Conservation (phyloP, 1,140 invertebrate species). For the Caenorhabditis tropicalis region DNA sequence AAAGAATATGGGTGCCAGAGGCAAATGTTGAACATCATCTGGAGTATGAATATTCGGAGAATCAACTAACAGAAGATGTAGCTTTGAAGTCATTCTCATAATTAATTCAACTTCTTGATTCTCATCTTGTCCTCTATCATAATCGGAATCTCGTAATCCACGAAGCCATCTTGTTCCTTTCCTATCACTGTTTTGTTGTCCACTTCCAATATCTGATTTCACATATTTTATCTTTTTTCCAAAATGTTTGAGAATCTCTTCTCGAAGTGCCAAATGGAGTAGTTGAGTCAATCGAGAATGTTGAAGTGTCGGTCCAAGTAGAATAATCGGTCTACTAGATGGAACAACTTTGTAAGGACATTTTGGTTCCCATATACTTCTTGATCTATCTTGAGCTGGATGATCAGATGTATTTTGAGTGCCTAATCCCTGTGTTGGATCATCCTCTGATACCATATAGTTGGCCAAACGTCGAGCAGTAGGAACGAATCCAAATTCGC, state of each 20-base stretch:
- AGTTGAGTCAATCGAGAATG: slow-evolving; percentile 98
- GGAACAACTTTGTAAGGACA: slow-evolving; percentile 97
- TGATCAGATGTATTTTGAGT: background rate
- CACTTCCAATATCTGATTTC: slow-evolving; percentile 46
- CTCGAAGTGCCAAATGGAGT: slow-evolving; percentile 90
- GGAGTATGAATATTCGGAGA: slow-evolving; percentile 36
- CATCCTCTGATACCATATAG: slow-evolving; percentile 4
- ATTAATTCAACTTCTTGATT: slow-evolving; percentile 31
- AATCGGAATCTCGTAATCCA: slow-evolving; percentile 4
- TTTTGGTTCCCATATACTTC: slow-evolving; percentile 44
- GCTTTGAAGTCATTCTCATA: slow-evolving; percentile 27
- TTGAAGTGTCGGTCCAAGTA: slow-evolving; percentile 97
- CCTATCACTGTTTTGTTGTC: background rate
- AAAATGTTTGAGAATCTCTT: slow-evolving; percentile 46
- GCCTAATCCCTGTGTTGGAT: background rate
- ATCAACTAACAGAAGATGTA: slow-evolving; percentile 2
- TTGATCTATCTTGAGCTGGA: slow-evolving; percentile 11
- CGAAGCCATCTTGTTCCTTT: slow-evolving; percentile 22
- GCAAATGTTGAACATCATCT: slow-evolving; percentile 33
- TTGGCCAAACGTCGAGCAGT: slow-evolving; percentile 41
- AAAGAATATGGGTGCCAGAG: slow-evolving; percentile 31
- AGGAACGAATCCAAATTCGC: slow-evolving; percentile 95
- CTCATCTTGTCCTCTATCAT: slow-evolving; percentile 22
- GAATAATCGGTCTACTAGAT: slow-evolving; percentile 97
- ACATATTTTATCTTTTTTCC: slow-evolving; percentile 27